Evolutionary conservation across 2,888 invertebrate genomes (phyloP).

Genomic region (Cecidostiba fungosa): DNA sequence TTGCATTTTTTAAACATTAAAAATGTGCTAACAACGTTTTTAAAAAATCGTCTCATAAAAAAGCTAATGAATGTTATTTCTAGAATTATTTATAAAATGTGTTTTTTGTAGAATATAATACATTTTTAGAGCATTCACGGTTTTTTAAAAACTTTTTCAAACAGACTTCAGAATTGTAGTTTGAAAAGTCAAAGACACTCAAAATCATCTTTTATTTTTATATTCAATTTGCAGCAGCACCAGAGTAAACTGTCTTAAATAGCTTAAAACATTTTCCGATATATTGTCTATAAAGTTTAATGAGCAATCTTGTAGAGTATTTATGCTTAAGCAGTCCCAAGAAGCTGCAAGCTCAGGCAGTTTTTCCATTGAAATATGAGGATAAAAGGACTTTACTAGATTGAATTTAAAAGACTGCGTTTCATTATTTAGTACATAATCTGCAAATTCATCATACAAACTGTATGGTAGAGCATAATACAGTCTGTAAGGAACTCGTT

Average conservation of each 20-base stretch:
- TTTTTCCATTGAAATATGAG: constrained; percentile 89
- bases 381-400: constrained; percentile 85
- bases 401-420: constrained; percentile 80
- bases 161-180: neutral
- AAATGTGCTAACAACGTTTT: neutral
- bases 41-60: neutral
- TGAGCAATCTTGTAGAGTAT: constrained; percentile 65
- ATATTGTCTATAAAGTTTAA: constrained; percentile 75
- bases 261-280: constrained; percentile 78
- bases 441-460: constrained; percentile 83
- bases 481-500: constrained; percentile 84
- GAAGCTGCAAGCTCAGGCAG: constrained; percentile 83
- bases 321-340: constrained; percentile 72
- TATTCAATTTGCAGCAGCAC: constrained; percentile 80
- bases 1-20: neutral
- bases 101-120: neutral
- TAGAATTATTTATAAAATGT: neutral
- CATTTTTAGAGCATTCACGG: neutral
- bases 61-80: neutral
- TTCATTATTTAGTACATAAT: constrained; percentile 73
- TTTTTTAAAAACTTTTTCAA: neutral
- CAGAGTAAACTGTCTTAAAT: constrained; percentile 81
- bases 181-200: neutral
- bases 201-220: constrained; percentile 50
- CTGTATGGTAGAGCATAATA: constrained; percentile 88